Evolutionary conservation across 2,797 vertebrate genomes (phyloP).

Genomic region (Anabas testudineus): DNA sequence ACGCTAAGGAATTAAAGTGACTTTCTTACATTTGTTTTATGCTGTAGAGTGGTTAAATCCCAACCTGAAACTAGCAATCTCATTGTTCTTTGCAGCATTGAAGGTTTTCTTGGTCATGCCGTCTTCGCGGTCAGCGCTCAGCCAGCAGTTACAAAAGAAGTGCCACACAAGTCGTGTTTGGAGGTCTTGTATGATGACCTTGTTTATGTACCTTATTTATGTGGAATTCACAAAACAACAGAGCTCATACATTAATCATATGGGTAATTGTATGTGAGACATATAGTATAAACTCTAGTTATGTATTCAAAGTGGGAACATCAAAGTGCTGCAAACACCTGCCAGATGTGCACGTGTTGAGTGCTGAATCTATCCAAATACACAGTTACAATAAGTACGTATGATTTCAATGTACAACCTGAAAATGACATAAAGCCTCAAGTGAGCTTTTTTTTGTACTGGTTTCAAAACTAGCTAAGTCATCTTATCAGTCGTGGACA

Average conservation of each 20-base stretch:
- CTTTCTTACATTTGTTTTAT: not conserved
- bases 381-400: too few relatives aligned
- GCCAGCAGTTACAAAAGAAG: slow-evolving; percentile 86
- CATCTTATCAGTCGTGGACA: not conserved
- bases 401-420: not conserved
- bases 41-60: not conserved
- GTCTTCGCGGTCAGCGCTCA: slow-evolving; percentile 77
- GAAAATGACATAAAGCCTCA: not conserved
- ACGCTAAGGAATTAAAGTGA: not conserved
- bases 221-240: slow-evolving; percentile 2
- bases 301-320: not conserved
- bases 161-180: slow-evolving; percentile 82
- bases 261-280: not conserved
- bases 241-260: not conserved
- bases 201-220: slow-evolving; percentile 82
- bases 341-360: too few relatives aligned
- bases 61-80: slow-evolving; percentile 88
- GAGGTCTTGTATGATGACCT: slow-evolving; percentile 83
- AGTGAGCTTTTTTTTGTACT: not conserved
- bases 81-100: slow-evolving; percentile 83
- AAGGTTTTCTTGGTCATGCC: slow-evolving; percentile 83
- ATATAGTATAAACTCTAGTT: not conserved
- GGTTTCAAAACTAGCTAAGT: not conserved
- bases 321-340: not conserved
- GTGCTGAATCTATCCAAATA: too few relatives aligned